Evolutionary conservation across 2,888 invertebrate species (phyloP), one percentile per base, ranked within the genome.

Genomic region (Eledona agricola): DNA sequence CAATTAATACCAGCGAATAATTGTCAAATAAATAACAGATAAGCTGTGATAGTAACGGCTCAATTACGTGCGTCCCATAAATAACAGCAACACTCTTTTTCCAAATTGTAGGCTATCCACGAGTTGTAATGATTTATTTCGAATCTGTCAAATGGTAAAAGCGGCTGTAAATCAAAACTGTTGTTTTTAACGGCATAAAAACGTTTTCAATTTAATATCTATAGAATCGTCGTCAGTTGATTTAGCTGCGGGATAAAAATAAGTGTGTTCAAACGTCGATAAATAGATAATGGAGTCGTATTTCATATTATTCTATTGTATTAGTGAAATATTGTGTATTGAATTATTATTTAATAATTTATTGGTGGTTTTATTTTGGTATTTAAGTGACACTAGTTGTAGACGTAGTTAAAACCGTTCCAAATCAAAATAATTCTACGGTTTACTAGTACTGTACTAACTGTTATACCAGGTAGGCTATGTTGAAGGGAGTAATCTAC

Each of bases 111-210:
- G 59, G 47, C 51, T 32, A 47, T 55, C 54, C 23, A 16, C 52
- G 49, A 28, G 46, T 55, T 45, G 38, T 54, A 38, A 49, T 59
- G 58, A 58, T 60, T 62, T 62, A 60, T 60, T 54, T 56, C 54
- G 54, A 59, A 57, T 59, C 19, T 54, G 54, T 57, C 54, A 57
- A 52, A 56, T 57, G 51, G 57, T 50, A 58, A 56, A 47, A 54
- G 19, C 32, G 53, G 59, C 34, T 51, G 55, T 59, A 60, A 59
- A 59, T 62, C 59, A 60, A 54, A 51, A 34, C 26, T 17, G 34
- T 29, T 34, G 34, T 25, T 25, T 26, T 17, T 38, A 38, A 17
- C 25, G 25, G 38, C 26, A 38, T 26, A 22, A 46, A 34, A 46
- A 34, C 34, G 35, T 25, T 46, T 46, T 46, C 12, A 26, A 25